These are phyloP conservation scores for Taxidea taxus DNA, from an alignment of 2,113 vertebrate genomes.

Conservation along the genomic window DNA sequence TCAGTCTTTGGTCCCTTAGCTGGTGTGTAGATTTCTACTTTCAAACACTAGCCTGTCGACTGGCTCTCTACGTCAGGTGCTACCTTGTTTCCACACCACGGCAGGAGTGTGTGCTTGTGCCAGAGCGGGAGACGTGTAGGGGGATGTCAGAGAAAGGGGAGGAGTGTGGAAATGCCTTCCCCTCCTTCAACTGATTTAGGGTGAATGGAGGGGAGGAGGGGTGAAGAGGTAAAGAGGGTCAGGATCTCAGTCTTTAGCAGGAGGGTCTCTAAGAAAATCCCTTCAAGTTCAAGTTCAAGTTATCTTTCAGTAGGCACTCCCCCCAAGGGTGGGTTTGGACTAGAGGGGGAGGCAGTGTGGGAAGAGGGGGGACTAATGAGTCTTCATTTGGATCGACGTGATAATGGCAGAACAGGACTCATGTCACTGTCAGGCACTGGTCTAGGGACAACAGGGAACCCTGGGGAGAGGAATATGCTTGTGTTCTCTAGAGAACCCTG, in stretches of 20 bases:
- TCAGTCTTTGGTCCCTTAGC: background rate
- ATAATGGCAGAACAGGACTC: background rate
- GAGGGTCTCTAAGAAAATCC: background rate
- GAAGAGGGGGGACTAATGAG: background rate
- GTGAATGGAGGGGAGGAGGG: rapidly evolving
- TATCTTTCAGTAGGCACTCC: background rate
- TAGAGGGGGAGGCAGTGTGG: background rate
- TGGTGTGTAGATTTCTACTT: background rate
- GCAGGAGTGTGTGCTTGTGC: too few species aligned
- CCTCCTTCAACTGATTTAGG: background rate
- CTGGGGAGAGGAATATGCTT: background rate
- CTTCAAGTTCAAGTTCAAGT: background rate
- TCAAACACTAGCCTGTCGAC: background rate
- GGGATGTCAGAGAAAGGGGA: background rate
- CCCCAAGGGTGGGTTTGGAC: background rate
- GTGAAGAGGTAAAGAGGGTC: background rate
- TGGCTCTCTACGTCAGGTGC: background rate
- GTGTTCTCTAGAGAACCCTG: background rate
- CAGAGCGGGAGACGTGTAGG: rapidly evolving
- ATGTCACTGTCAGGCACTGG: background rate
- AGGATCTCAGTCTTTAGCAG: background rate
- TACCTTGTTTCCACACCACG: background rate
- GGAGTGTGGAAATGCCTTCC: background rate
- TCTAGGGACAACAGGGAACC: background rate
- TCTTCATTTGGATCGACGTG: background rate